Evolutionary conservation across 2,113 vertebrate genomes (phyloP), one percentile per base, ranked within the genome.

Genomic region (Pomatostomus ruficeps): DNA sequence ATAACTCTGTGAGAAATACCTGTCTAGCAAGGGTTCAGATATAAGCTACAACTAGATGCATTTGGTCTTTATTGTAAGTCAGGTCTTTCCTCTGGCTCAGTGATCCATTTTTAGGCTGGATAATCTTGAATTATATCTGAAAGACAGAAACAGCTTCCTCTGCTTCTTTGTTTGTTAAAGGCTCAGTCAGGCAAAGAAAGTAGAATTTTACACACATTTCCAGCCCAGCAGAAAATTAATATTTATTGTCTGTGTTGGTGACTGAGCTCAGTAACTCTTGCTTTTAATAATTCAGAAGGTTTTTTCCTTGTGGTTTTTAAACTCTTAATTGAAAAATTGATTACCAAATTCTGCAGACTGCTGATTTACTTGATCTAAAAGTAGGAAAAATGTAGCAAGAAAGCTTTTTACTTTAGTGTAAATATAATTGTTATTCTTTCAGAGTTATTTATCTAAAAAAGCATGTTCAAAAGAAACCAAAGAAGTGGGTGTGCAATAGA

Each of bases 401-500:
- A 80, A 76, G 62, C 33, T 19, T 83, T 75, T 66, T 61, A 57
- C 67, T 77, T 86, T 66, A 76, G 49, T 91, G 93, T 82, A 93
- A 85, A 73, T 94, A 59, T 79, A 74, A n/a, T 68, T 83, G 79
- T 85, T 67, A 23, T 87, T 92, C 73, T 78, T 65, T 54, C 70
- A 93, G 92, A 96, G 92, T 82, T 93, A 75, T 96, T 96, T 97
- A 95, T 94, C 92, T 88, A 57, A 89, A 83, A 59, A 94, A 85
- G 46, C 62, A 36, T 11, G 71, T 95, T 97, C 85, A 92, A 95
- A 65, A 85, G 85, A 96, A 97, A 97, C 97, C 98, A 98, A 98
- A 98, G 97, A 98, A 92, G 82, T 90, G 94, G 85, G 29, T 96
- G 97, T 98, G 97, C 97, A 97, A 98, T 97, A 96, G 90, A 95